Percentiles rank a stretch among this genome's conserved stretches.
Conservation (phyloP, 1,140 invertebrate species). For the Drosophila erecta region DNA sequence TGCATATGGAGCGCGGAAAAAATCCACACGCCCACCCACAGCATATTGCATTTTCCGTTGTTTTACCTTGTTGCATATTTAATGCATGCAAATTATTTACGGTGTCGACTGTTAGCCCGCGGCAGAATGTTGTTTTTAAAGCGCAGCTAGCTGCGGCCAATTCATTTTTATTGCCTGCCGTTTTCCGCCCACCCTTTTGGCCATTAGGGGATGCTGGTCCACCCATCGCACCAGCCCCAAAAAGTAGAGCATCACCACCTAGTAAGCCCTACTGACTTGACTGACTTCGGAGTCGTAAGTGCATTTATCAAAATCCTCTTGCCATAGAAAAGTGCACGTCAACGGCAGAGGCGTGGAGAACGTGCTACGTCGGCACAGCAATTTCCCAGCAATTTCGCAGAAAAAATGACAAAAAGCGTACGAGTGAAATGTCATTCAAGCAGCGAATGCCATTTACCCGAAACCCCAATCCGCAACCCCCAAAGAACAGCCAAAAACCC, state of each 20-base stretch:
- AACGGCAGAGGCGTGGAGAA: constrained; percentile 41
- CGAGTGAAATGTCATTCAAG: constrained; percentile 66
- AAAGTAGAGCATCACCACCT: neutral
- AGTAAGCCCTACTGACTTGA: constrained; percentile 29
- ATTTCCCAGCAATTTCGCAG: constrained; percentile 63
- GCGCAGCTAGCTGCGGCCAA: constrained; percentile 45
- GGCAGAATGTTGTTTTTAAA: constrained; percentile 30
- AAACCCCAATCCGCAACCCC: constrained; percentile 3
- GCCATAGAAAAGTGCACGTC: constrained; percentile 27
- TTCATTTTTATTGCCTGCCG: constrained; percentile 55
- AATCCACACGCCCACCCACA: constrained; percentile 7
- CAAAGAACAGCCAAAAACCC: constrained; percentile 9
- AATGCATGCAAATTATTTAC: constrained; percentile 78
- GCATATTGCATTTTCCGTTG: constrained; percentile 66
- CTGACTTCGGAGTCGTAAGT: constrained; percentile 57
- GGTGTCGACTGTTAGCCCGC: constrained; percentile 53
- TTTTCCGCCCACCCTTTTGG: constrained; percentile 11
- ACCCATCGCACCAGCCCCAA: constrained; percentile 7
- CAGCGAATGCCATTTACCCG: constrained; percentile 57
- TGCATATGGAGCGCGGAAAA: constrained; percentile 60
- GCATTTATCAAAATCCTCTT: constrained; percentile 76
- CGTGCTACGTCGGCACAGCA: constrained; percentile 48
- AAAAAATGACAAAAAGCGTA: constrained; percentile 45
- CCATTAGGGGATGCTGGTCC: constrained; percentile 24
- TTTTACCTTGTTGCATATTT: constrained; percentile 70